A percentile compares a stretch with the other conserved stretches of the same genome.
These are phyloP conservation scores for Scelioninae gen. 1 DNA, from an alignment of 2,888 invertebrate species.

Conservation along the genomic window DNA sequence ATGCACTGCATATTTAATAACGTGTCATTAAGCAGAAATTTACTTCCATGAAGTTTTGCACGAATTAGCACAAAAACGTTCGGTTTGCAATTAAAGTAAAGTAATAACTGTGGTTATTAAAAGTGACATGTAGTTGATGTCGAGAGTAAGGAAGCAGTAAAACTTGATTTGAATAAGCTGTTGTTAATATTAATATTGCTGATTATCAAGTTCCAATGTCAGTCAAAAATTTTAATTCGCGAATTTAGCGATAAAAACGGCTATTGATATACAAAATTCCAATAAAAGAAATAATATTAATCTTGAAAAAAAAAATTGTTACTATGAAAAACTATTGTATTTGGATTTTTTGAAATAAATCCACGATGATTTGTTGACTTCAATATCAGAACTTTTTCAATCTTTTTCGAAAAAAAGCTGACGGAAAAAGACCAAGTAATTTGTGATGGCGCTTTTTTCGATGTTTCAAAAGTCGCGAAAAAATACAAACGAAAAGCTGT, in stretches of 20 bases:
- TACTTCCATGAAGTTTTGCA: neutral
- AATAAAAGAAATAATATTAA: too few relatives aligned
- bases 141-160: neutral
- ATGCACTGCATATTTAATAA: too few relatives aligned
- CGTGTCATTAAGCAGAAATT: too few relatives aligned
- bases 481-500: slow-evolving; percentile 34
- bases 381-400: neutral
- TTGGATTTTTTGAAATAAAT: too few relatives aligned
- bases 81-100: slow-evolving; percentile 11
- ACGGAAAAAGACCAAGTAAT: slow-evolving; percentile 10
- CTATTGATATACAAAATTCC: too few relatives aligned
- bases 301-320: too few relatives aligned
- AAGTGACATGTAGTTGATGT: neutral
- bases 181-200: too few relatives aligned
- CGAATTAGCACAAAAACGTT: slow-evolving; percentile 21
- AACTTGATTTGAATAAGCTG: too few relatives aligned
- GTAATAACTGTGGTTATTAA: slow-evolving; percentile 12
- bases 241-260: too few relatives aligned
- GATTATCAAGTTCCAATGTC: too few relatives aligned
- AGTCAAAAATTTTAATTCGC: too few relatives aligned
- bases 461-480: slow-evolving; percentile 33
- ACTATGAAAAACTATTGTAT: too few relatives aligned
- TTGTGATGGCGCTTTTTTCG: slow-evolving; percentile 20
- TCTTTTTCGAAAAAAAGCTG: neutral
- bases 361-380: neutral